These are phyloP conservation scores for Leptopilina boulardi DNA, from an alignment of 1,140 invertebrate species.

Conservation along the genomic window DNA sequence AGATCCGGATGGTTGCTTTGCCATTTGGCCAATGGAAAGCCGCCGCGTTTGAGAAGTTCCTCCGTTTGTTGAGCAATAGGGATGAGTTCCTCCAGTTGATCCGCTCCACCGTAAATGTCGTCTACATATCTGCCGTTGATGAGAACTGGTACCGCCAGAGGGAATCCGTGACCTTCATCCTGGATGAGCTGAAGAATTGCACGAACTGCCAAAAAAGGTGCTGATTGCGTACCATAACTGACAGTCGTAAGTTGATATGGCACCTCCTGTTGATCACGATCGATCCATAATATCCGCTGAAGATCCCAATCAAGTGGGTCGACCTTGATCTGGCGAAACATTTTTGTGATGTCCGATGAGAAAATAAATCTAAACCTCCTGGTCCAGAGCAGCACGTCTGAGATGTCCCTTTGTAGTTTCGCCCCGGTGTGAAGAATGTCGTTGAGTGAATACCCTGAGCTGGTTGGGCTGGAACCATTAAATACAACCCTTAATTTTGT, in stretches of 20 bases:
- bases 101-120: too few species aligned
- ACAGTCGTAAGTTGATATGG: slow-evolving; percentile 34
- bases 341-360: slow-evolving; percentile 38
- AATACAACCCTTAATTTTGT: too few species aligned
- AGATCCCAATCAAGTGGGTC: neutral
- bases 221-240: slow-evolving; percentile 29
- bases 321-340: slow-evolving; percentile 36
- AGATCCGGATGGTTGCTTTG: too few species aligned
- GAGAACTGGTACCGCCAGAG: slow-evolving; percentile 22
- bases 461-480: too few species aligned
- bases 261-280: neutral
- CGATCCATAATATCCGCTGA: slow-evolving; percentile 33
- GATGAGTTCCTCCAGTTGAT: too few species aligned
- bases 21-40: too few species aligned
- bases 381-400: neutral
- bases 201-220: slow-evolving; percentile 34
- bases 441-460: too few species aligned
- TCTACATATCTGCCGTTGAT: too few species aligned
- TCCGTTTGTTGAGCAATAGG: too few species aligned
- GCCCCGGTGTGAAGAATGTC: too few species aligned
- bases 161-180: slow-evolving; percentile 17
- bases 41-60: too few species aligned
- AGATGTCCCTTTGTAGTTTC: slow-evolving; percentile 12
- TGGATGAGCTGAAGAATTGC: slow-evolving; percentile 19
- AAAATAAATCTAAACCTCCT: neutral